Conservation (phyloP, 2,797 vertebrate genomes). For the Chaenodraco wilsoni region DNA sequence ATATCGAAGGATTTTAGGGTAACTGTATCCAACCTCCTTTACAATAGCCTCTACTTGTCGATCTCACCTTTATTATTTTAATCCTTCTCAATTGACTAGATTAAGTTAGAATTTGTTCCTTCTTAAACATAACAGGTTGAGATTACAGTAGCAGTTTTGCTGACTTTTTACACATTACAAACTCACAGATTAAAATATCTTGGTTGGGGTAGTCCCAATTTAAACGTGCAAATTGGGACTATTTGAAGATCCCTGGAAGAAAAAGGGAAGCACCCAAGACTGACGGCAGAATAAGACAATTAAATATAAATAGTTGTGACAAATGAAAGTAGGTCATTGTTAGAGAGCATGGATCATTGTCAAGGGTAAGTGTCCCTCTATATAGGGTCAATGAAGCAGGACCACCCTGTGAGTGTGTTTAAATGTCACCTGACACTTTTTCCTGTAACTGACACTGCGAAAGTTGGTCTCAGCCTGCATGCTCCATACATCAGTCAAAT, state of each 20-base stretch:
- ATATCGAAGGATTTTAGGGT: too few species aligned
- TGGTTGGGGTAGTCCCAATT: neutral
- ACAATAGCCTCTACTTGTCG: neutral
- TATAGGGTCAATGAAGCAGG: constrained; percentile 25
- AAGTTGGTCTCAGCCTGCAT: neutral
- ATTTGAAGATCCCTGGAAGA: neutral
- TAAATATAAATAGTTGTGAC: constrained; percentile 1
- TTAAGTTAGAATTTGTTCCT: too few species aligned
- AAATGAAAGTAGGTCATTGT: constrained; percentile 34
- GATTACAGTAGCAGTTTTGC: too few species aligned
- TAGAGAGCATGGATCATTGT: constrained; percentile 27
- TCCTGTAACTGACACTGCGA: constrained; percentile 29
- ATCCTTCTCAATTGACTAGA: too few species aligned
- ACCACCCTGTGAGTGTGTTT: constrained; percentile 14
- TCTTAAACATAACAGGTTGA: too few species aligned
- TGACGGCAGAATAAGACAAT: neutral
- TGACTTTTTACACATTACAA: neutral
- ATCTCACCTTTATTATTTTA: too few species aligned
- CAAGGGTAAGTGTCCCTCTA: constrained; percentile 19
- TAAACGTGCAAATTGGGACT: neutral
- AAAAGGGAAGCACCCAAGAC: neutral
- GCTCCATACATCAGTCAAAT: neutral
- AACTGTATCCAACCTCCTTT: neutral
- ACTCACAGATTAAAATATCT: neutral
- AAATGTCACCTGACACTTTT: constrained; percentile 35